These are phyloP conservation scores for Toxotes lorentzi DNA, from an alignment of 2,797 vertebrate genomes.

Conservation along the genomic window DNA sequence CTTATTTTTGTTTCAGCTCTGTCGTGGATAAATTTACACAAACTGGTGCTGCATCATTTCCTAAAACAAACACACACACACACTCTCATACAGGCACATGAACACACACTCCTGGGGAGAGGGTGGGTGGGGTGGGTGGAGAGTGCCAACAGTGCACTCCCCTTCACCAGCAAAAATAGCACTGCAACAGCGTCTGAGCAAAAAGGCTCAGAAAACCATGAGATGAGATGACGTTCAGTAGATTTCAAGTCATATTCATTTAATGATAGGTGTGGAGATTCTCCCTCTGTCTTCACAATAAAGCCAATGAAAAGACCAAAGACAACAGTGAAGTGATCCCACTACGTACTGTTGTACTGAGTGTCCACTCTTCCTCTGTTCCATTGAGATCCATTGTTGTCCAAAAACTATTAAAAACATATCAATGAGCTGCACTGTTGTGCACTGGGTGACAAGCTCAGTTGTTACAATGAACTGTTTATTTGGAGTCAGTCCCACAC, in stretches of 20 bases:
- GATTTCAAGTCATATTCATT: slow-evolving; percentile 8
- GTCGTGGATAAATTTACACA: slow-evolving; percentile 63
- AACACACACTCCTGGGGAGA: slow-evolving; percentile 60
- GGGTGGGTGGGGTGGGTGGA: slow-evolving; percentile 54
- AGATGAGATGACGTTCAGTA: slow-evolving; percentile 23
- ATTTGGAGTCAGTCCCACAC: background rate
- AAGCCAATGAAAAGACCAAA: background rate
- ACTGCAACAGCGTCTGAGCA: slow-evolving; percentile 52
- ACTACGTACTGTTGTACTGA: background rate
- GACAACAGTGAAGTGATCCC: background rate
- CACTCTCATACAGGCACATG: background rate
- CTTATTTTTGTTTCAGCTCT: slow-evolving; percentile 60
- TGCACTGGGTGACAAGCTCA: background rate
- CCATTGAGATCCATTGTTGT: background rate
- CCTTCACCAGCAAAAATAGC: slow-evolving; percentile 69
- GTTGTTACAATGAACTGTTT: background rate
- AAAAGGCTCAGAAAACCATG: slow-evolving; percentile 40
- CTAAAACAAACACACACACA: slow-evolving; percentile 67
- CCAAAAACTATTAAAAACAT: background rate
- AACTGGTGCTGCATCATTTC: slow-evolving; percentile 66
- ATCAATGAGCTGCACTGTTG: background rate
- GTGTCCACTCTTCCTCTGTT: background rate
- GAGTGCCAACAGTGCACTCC: slow-evolving; percentile 62
- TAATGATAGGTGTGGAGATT: background rate
- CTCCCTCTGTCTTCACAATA: background rate